These are phyloP conservation scores for Drosophila peninsularis DNA, from an alignment of 2,888 invertebrate genomes.

Conservation along the genomic window DNA sequence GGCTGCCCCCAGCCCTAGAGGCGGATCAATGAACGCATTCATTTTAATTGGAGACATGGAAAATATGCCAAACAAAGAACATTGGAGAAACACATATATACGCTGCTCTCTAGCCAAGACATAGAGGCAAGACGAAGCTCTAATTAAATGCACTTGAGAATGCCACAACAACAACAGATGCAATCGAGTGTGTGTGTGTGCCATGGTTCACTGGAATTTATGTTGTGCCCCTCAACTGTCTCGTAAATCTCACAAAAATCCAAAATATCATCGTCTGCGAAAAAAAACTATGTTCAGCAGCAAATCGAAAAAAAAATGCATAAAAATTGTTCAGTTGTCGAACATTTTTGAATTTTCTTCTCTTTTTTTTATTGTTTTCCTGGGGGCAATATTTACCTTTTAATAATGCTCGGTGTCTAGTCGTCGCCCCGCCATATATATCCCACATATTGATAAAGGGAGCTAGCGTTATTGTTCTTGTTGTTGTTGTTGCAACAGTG, in stretches of 20 bases:
- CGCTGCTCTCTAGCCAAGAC: slow-evolving; percentile 35
- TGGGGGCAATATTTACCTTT: slow-evolving; percentile 74
- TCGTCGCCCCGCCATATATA: slow-evolving; percentile 47
- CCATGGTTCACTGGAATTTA: slow-evolving; percentile 69
- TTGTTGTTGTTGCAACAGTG: slow-evolving; percentile 28
- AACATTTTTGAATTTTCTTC: slow-evolving; percentile 57
- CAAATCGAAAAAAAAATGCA: slow-evolving; percentile 52
- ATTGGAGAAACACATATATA: slow-evolving; percentile 34
- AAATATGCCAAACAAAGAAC: slow-evolving; percentile 75
- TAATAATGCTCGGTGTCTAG: slow-evolving; percentile 69
- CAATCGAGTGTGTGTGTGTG: slow-evolving; percentile 23
- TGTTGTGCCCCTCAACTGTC: slow-evolving; percentile 70
- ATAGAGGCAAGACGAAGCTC: slow-evolving; percentile 59
- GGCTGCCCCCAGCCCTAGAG: slow-evolving; percentile 18
- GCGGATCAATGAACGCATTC: slow-evolving; percentile 80
- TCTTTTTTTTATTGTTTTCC: slow-evolving; percentile 59
- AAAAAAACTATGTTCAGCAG: slow-evolving; percentile 29
- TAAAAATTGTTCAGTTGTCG: slow-evolving; percentile 71
- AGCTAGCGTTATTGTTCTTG: slow-evolving; percentile 4
- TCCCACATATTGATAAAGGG: slow-evolving; percentile 14
- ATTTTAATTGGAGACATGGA: slow-evolving; percentile 81
- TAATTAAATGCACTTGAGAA: slow-evolving; percentile 78
- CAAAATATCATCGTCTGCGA: slow-evolving; percentile 47
- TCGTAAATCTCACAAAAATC: slow-evolving; percentile 70
- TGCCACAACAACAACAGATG: slow-evolving; percentile 50